Percentiles rank a stretch among this genome's conserved stretches.
phyloP scores from a whole-genome alignment of 1,140 invertebrate species.

The Trichoplusia ni region DNA sequence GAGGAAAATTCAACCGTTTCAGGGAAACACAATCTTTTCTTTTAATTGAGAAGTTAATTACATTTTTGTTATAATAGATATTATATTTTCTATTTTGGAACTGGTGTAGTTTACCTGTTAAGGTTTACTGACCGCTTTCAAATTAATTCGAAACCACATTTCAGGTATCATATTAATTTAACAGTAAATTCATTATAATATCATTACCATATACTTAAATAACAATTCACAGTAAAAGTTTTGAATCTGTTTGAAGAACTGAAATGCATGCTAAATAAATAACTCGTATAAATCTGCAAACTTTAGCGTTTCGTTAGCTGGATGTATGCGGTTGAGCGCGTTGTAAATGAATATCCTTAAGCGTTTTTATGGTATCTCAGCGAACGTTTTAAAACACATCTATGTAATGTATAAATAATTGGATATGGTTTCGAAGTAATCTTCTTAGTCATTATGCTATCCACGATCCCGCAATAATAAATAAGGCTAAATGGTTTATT shows the following conservation, averaged over 20 bases:
- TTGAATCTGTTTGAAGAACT: not conserved
- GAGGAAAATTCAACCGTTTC: slow-evolving; percentile 20
- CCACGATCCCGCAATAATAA: not conserved
- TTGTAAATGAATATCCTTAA: not conserved
- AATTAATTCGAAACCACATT: not conserved
- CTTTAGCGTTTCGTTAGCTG: not conserved
- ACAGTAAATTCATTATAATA: no score
- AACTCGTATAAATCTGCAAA: slow-evolving; percentile 7
- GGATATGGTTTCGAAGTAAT: not conserved
- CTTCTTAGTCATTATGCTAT: not conserved
- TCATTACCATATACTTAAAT: not conserved
- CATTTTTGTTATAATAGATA: slow-evolving; percentile 6
- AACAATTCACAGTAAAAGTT: not conserved
- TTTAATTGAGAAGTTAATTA: slow-evolving; percentile 17
- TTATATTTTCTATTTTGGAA: not conserved
- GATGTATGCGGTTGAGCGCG: not conserved
- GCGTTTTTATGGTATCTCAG: not conserved
- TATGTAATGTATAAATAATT: not conserved
- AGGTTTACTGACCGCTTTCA: not conserved
- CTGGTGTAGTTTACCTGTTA: no score
- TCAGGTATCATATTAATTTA: no score
- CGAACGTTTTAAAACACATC: not conserved
- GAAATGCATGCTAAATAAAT: slow-evolving; percentile 17
- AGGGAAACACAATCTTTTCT: slow-evolving; percentile 10
- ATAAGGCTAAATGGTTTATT: slow-evolving; percentile 4